Evolutionary conservation across 2,797 vertebrate species (phyloP), one percentile per base, ranked within the genome.

Genomic region (Molossus molossus): DNA sequence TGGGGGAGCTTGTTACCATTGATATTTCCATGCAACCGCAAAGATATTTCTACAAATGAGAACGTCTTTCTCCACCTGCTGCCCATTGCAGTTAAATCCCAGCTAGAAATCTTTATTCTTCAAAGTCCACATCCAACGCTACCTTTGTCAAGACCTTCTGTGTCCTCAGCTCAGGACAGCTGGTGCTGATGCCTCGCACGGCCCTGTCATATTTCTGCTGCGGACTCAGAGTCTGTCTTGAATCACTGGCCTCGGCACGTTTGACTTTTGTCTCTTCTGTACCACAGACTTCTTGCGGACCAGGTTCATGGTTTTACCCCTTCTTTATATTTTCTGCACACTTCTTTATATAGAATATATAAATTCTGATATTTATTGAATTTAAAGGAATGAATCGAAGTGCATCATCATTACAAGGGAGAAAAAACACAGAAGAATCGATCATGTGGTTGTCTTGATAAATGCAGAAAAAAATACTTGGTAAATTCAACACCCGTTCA

Each of bases 351-450:
- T 33, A 60, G 27, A 53, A 12, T 70, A 80, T 65, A 80, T 17
- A 18, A 70, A 94, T 76, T 62, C 58, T 40, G 37, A 29, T 37
- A 83, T 89, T 91, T 96, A 80, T 87, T 70, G 75, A 90, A 92
- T 77, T 70, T 80, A 90, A 95, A 27, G 65, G 73, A 88, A 58
- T 90, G 48, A 27, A 91, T 91, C 29, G 45, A 82, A 90, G n/a
- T 83, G 1, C 53, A 25, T 62, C 20, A 77, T 91, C 45, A 58
- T 85, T 86, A 58, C 21, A 70, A 45, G 40, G 27, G 12, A 10
- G 17, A 37, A 29, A n/a, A 77, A 45, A 12, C 3, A 21, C 12
- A 62, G 60, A 75, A 87, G 76, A 93, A 73, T 65, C 45, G 91
- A 67, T 65, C 45, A 80, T 21, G 2, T 29, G 70, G 45, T 92